Conservation (phyloP, 2,888 invertebrate genomes). For the Mycalesis mineus region DNA sequence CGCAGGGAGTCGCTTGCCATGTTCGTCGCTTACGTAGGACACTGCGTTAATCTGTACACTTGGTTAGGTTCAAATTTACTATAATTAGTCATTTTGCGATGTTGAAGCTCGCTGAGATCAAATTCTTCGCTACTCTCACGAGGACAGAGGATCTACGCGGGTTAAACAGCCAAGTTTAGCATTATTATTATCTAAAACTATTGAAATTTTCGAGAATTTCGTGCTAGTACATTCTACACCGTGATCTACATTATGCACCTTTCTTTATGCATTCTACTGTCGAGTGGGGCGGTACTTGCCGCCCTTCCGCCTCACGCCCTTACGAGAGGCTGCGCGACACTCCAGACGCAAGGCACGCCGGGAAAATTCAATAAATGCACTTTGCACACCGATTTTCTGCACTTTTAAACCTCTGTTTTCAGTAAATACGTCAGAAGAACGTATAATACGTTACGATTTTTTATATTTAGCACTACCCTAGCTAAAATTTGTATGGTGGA, state of each 20-base stretch:
- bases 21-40: too few relatives aligned
- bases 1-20: too few relatives aligned
- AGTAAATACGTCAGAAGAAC: not conserved
- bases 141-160: too few relatives aligned
- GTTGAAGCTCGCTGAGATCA: too few relatives aligned
- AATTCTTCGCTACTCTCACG: too few relatives aligned
- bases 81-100: too few relatives aligned
- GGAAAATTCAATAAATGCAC: slow-evolving; percentile 11
- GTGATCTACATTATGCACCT: slow-evolving; percentile 15
- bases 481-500: too few relatives aligned
- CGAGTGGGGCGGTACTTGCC: slow-evolving; percentile 11
- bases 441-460: not conserved
- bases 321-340: not conserved
- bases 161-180: too few relatives aligned
- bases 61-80: too few relatives aligned
- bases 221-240: not conserved
- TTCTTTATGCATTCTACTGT: slow-evolving; percentile 13
- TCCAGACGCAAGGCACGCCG: slow-evolving; percentile 5
- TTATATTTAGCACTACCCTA: too few relatives aligned
- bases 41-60: too few relatives aligned
- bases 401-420: not conserved
- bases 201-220: not conserved
- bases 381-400: not conserved
- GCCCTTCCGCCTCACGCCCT: not conserved
- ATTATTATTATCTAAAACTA: too few relatives aligned